These are phyloP conservation scores for Manis javanica DNA, from an alignment of 2,797 vertebrate species.

Conservation along the genomic window DNA sequence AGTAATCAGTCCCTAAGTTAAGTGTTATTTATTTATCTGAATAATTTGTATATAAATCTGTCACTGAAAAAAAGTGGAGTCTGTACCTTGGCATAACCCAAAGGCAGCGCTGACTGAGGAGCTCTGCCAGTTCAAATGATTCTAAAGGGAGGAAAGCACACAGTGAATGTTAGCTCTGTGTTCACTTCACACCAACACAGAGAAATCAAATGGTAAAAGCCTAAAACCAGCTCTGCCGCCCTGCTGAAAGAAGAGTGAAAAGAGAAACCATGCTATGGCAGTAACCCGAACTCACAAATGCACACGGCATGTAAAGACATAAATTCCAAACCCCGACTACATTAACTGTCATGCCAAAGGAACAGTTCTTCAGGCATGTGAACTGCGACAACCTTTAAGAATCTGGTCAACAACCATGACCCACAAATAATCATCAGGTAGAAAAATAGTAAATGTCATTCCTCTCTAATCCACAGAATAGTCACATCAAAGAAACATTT, in stretches of 20 bases:
- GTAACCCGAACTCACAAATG: not conserved
- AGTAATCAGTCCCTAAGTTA: not conserved
- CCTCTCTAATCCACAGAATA: not conserved
- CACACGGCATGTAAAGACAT: not conserved
- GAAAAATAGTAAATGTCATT: not conserved
- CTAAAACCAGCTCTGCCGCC: not conserved
- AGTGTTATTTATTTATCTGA: constrained; percentile 14
- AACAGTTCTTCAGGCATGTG: not conserved
- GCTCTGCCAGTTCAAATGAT: constrained; percentile 75
- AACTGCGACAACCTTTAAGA: not conserved
- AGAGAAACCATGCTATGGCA: not conserved
- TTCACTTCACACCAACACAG: not conserved
- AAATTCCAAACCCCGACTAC: not conserved
- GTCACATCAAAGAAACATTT: constrained; percentile 7
- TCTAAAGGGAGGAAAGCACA: constrained; percentile 64
- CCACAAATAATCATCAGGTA: rapidly evolving
- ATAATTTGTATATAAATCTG: constrained; percentile 12
- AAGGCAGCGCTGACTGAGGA: constrained; percentile 59
- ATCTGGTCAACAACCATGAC: not conserved
- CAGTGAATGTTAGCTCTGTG: not conserved
- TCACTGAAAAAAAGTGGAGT: not conserved
- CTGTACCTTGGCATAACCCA: constrained; percentile 40
- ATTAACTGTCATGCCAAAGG: not conserved
- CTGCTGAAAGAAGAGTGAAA: not conserved
- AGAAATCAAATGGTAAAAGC: not conserved